phyloP scores from a whole-genome alignment of 1,140 invertebrate genomes.

The Calycopis cecrops region DNA sequence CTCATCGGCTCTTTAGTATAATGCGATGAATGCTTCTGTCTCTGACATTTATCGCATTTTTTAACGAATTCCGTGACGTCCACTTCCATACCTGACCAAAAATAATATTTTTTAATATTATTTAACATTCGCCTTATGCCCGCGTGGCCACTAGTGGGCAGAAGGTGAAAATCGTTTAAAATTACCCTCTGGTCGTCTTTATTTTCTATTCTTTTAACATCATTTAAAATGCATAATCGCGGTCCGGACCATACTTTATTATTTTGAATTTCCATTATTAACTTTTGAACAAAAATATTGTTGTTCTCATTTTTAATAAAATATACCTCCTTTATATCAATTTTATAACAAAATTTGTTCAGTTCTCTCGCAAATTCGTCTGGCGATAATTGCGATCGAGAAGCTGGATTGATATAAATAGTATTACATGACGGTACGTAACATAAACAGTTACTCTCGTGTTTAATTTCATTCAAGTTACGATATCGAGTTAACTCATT shows the following conservation, averaged over 20 bases:
- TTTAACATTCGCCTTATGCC: no score
- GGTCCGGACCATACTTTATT: constrained; percentile 14
- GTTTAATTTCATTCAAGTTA: constrained; percentile 16
- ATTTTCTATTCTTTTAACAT: constrained; percentile 20
- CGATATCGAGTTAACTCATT: constrained; percentile 16
- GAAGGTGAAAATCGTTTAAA: no score
- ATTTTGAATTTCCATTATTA: constrained; percentile 5
- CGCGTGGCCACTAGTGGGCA: no score
- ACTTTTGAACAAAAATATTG: constrained; percentile 11
- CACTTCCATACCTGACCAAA: no score
- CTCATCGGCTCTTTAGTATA: no score
- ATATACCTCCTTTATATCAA: constrained; percentile 14
- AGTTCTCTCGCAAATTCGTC: constrained; percentile 29
- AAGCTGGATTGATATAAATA: constrained; percentile 25
- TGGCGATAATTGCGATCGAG: constrained; percentile 26
- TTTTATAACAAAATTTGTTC: constrained; percentile 17
- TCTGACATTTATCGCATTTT: no score
- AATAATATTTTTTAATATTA: no score
- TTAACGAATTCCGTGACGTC: no score
- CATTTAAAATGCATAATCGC: constrained; percentile 17
- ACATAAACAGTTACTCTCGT: constrained; percentile 18
- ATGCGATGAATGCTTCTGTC: no score
- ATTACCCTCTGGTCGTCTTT: no score
- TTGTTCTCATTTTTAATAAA: constrained; percentile 13
- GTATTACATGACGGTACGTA: constrained; percentile 9